Evolutionary conservation across 2,113 vertebrate genomes (phyloP).

Genomic region (Dissostichus mawsoni): DNA sequence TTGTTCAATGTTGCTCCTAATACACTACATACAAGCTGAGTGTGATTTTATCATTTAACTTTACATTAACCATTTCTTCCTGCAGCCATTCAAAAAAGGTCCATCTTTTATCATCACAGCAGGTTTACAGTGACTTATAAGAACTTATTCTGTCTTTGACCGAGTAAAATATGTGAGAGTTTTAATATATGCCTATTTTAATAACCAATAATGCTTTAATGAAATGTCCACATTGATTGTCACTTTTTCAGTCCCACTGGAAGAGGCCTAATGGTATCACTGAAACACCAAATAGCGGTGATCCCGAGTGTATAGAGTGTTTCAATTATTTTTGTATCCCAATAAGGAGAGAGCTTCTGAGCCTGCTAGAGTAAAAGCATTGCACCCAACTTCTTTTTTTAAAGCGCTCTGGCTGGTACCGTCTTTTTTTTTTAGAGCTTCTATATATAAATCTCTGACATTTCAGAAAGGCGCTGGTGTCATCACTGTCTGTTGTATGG

Average conservation of each 20-base stretch:
- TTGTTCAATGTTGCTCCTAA: neutral
- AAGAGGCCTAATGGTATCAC: neutral
- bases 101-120: neutral
- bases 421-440: too few relatives aligned
- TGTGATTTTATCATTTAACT: neutral
- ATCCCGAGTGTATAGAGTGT: too few relatives aligned
- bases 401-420: too few relatives aligned
- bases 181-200: neutral
- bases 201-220: neutral
- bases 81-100: neutral
- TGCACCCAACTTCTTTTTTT: too few relatives aligned
- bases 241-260: neutral
- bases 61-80: neutral
- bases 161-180: neutral
- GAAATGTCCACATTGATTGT: conserved; percentile 9
- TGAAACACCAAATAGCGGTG: neutral
- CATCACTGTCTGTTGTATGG: too few relatives aligned
- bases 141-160: neutral
- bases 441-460: too few relatives aligned
- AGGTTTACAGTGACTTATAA: neutral
- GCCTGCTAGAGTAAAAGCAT: too few relatives aligned
- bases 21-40: too few relatives aligned
- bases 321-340: too few relatives aligned
- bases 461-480: too few relatives aligned
- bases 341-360: too few relatives aligned